These are phyloP conservation scores for Scaptomyza reducta DNA, from an alignment of 2,888 invertebrate species.

Conservation along the genomic window DNA sequence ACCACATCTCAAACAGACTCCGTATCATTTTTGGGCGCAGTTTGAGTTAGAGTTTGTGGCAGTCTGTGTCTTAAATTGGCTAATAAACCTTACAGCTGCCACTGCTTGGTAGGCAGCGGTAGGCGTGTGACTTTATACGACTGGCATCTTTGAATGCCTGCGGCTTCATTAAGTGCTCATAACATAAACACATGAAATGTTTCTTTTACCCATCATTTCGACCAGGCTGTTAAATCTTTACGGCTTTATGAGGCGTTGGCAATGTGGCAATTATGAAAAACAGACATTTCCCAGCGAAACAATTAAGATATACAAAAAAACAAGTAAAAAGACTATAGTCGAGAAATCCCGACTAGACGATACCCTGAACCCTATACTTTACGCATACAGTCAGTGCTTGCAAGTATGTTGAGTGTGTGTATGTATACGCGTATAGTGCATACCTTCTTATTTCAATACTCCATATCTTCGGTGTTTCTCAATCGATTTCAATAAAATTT, in stretches of 20 bases:
- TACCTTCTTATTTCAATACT: too few species aligned
- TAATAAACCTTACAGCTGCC: constrained; percentile 73
- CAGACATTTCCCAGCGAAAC: background rate
- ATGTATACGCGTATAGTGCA: too few species aligned
- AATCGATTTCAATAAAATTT: too few species aligned
- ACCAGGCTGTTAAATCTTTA: constrained; percentile 32
- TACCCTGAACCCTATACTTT: too few species aligned
- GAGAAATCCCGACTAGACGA: too few species aligned
- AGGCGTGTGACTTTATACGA: constrained; percentile 59
- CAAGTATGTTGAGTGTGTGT: too few species aligned
- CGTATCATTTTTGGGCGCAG: constrained; percentile 19
- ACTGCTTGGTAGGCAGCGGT: constrained; percentile 10
- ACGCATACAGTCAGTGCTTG: too few species aligned
- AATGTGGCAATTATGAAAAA: constrained; percentile 27
- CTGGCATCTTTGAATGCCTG: constrained; percentile 67
- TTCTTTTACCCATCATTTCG: constrained; percentile 12
- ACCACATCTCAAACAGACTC: constrained; percentile 55
- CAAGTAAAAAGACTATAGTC: too few species aligned
- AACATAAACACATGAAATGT: constrained; percentile 63
- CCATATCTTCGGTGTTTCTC: too few species aligned
- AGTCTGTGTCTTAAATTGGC: constrained; percentile 76
- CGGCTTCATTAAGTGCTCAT: constrained; percentile 76
- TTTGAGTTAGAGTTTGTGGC: constrained; percentile 20
- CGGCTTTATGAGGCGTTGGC: constrained; percentile 4
- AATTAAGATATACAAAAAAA: too few species aligned